Percentiles rank a stretch among this genome's conserved stretches.
These are phyloP conservation scores for Halesus radiatus DNA, from an alignment of 1,140 invertebrate species.

Conservation along the genomic window DNA sequence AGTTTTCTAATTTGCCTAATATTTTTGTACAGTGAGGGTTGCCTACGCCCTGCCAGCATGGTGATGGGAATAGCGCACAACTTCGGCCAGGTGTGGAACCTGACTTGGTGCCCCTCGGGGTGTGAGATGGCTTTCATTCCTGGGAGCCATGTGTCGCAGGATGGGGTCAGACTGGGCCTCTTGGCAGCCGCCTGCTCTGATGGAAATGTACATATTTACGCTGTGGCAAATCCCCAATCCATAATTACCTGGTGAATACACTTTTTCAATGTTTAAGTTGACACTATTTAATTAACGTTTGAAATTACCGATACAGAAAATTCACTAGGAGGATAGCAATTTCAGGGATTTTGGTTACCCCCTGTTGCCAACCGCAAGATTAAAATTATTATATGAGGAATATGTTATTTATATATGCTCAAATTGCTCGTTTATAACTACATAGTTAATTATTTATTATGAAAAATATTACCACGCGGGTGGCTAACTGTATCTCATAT, in stretches of 20 bases:
- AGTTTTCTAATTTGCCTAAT: no score
- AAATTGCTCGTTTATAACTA: no score
- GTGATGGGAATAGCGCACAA: slow-evolving; percentile 74
- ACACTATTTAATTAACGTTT: no score
- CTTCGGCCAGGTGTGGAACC: slow-evolving; percentile 76
- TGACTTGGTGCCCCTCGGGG: slow-evolving; percentile 85
- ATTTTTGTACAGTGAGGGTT: slow-evolving; percentile 19
- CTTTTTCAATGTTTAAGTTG: no score
- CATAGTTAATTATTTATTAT: no score
- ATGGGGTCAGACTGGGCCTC: slow-evolving; percentile 72
- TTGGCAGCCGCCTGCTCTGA: slow-evolving; percentile 79
- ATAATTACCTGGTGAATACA: slow-evolving; percentile 41
- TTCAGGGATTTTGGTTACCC: no score
- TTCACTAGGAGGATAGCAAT: no score
- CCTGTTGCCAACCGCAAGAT: no score
- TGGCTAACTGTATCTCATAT: no score
- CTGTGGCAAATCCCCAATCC: slow-evolving; percentile 70
- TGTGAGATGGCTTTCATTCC: slow-evolving; percentile 67
- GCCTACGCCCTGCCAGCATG: slow-evolving; percentile 60
- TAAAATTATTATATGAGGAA: no score
- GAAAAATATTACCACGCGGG: neutral
- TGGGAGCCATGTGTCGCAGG: slow-evolving; percentile 51
- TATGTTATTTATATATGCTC: no score
- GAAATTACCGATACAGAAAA: no score
- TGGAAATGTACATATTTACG: slow-evolving; percentile 75